These are phyloP conservation scores for Hyposoter dolosus DNA, from an alignment of 2,888 invertebrate genomes.

Conservation along the genomic window DNA sequence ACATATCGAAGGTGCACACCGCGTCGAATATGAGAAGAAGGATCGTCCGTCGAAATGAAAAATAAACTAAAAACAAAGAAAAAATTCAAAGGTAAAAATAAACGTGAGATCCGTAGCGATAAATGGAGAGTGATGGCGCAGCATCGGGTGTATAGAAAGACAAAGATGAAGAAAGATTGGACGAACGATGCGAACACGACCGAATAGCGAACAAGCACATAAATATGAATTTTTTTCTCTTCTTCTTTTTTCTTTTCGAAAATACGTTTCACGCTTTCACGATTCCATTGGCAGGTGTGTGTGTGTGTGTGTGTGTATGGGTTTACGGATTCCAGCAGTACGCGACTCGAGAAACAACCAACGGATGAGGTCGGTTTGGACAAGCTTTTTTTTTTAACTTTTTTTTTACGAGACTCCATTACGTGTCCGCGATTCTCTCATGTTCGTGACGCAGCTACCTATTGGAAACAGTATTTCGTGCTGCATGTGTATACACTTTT, in stretches of 20 bases:
- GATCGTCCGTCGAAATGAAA: constrained; percentile 4
- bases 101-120: constrained; percentile 39
- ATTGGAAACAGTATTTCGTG: constrained; percentile 30
- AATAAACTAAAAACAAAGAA: constrained; percentile 10
- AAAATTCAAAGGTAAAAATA: constrained; percentile 17
- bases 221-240: constrained; percentile 60
- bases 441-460: constrained; percentile 17
- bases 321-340: constrained; percentile 16
- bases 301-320: neutral
- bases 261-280: constrained; percentile 61
- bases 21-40: constrained; percentile 8
- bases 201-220: constrained; percentile 53
- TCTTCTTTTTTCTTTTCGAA: constrained; percentile 22
- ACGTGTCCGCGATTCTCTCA: constrained; percentile 42
- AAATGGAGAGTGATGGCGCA: constrained; percentile 37
- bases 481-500: constrained; percentile 2
- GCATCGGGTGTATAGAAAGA: constrained; percentile 23
- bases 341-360: neutral
- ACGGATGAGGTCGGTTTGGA: constrained; percentile 28
- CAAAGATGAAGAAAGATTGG: constrained; percentile 19
- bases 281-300: constrained; percentile 56
- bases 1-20: constrained; percentile 28
- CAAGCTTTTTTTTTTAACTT: constrained; percentile 31
- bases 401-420: constrained; percentile 41
- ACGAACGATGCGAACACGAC: constrained; percentile 43